A percentile compares a stretch with the other conserved stretches of the same genome.
Conservation (phyloP, 2,797 vertebrate genomes). For the Oryzias sinensis region DNA sequence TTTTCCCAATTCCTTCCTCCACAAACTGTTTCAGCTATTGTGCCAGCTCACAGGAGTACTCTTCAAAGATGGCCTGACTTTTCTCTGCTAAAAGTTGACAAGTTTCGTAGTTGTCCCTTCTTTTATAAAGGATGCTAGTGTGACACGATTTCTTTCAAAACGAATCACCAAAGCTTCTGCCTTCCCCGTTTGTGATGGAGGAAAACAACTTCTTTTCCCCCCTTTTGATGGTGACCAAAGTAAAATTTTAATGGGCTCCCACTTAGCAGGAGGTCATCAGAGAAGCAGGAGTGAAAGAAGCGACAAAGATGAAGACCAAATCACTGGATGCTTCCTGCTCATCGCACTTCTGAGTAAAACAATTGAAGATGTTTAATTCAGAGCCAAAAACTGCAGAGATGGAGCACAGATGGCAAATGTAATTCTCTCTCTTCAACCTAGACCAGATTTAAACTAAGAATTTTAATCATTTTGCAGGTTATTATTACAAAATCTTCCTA, state of each 20-base stretch:
- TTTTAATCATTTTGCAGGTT: too few species aligned
- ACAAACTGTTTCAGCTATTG: neutral
- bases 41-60: neutral
- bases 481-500: too few species aligned
- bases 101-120: too few species aligned
- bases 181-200: slow-evolving; percentile 1
- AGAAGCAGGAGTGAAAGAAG: slow-evolving; percentile 42
- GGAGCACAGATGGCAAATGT: neutral
- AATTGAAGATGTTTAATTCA: neutral
- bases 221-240: slow-evolving; percentile 3
- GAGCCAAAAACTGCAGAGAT: neutral
- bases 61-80: too few species aligned
- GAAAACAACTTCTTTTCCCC: slow-evolving; percentile 4
- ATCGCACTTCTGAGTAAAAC: slow-evolving; percentile 1
- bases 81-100: neutral
- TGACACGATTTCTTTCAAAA: slow-evolving; percentile 15
- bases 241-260: slow-evolving; percentile 59
- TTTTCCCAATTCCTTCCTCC: too few species aligned
- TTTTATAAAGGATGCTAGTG: neutral
- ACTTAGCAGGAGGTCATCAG: slow-evolving; percentile 37
- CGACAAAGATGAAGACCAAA: slow-evolving; percentile 25
- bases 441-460: too few species aligned
- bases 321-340: slow-evolving; percentile 19
- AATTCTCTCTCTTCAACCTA: too few species aligned
- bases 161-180: slow-evolving; percentile 8